Base-by-base conservation (phyloP, 2,888 invertebrate species). In the Noctua fimbriata region DNA sequence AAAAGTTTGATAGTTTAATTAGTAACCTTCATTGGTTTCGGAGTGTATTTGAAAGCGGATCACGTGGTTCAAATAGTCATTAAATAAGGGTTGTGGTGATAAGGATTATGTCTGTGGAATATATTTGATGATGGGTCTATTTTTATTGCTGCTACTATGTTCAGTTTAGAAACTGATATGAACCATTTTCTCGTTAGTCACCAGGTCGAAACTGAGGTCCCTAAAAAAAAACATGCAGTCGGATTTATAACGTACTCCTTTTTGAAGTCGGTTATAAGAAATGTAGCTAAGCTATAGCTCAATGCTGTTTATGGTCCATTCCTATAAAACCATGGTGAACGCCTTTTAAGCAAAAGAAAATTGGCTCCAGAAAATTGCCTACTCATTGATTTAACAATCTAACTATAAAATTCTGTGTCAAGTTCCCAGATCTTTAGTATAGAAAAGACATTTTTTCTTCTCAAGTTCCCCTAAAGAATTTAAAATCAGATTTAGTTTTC, bases 1-100 rank as follows among this genome's bases (percentile, higher is more conserved):
- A 85, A 83, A 86, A 89, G 86, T 87, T 89, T 86, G 83, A 87
- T 88, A 87, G 87, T 90, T 90, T 88, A 85, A 88, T 84, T 89
- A 82, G 76, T 67, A 83, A 87, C 83, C 85, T 85, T 72, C 76
- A 89, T 89, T 84, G 83, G 77, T 88, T 84, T 82, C 76, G 60
- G 44, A 60, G 73, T 83, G 81, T 80, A 73, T 90, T 83, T 81
- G 89, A 76, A 89, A 79, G 67, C 76, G 74, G 76, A 80, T 85
- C 89, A 85, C 87, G 88, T 87, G 82, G 72, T 75, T 58, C 9
- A n/a, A 69, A 65, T 79, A 78, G 49, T 44, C 73, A n/a, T 75
- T 70, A 70, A 81, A 78, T 82, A 85, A 80, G 78, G 76, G 73
- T 49, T 67, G 28, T 73, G 32, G 24, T 72, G 79, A 81, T 82